Base-by-base conservation (phyloP, 2,113 vertebrate species). In the Pangasianodon gigas region DNA sequence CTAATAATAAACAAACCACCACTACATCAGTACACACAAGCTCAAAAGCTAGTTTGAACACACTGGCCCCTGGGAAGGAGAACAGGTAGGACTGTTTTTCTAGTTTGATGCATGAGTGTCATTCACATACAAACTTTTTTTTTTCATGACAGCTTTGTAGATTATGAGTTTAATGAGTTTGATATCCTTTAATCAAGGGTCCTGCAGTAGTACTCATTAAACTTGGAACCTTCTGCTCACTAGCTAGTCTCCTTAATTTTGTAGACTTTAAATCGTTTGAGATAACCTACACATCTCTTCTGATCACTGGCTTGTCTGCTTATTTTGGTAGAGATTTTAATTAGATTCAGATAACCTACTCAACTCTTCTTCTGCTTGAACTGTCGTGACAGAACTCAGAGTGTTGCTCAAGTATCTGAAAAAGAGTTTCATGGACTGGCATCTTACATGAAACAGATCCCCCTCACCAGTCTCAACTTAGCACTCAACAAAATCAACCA, bases 361-460 rank as follows among this genome's bases (percentile, higher is more conserved):
- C 51, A 9, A 9, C 3, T 58, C 1, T 56, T 26, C 37, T 84
- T 89, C 2, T 67, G 62, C 24, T 77, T 85, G 32, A 29, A 85
- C 24, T 41, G 74, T 75, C 75, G 29, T 14, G 11, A 18, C 79
- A 94, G 90, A 77, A 69, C 86, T 32, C 87, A 26, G 26, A 80
- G 56, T 69, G 18, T 96, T 67, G 24, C 92, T 44, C 65, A 13
- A 6, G 93, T 96, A 88, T 94, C 94, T 0, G 93, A 94, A 88
- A 88, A 62, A 0, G 95, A 96, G 92, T 96, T 95, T 88, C 88
- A 91, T 62, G 92, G 90, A 89, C 91, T 96, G 52, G 94, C 95
- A 0, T 69, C 77, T 41, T 96, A 95, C 94, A 89, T 96, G 93
- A 95, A 92, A 81, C 94, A 93, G 90, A 95, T 96, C 90, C 91